Evolutionary conservation across 1,140 invertebrate species (phyloP), one percentile per base, ranked within the genome.

Genomic region (Drosophila asahinai): DNA sequence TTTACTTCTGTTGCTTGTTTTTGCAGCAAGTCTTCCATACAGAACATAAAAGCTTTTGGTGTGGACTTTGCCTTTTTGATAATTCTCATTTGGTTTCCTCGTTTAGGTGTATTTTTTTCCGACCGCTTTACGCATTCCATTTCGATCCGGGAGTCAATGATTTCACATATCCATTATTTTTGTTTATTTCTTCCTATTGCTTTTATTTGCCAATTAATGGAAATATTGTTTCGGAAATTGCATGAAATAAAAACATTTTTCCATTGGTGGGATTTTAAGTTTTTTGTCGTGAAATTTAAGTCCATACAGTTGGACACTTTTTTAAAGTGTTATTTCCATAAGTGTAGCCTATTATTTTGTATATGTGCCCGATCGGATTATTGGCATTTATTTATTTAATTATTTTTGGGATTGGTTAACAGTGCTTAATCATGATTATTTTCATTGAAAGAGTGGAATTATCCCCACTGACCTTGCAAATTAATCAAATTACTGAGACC

Each of bases 201-300:
- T 86, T 86, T 79, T 74, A 49, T 86, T 86, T 86, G 51, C 55
- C 79, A 87, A 86, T 86, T 86, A 82, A 86, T 82, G 63, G 71
- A 68, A 77, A 83, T 86, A 86, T 80, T 86, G 83, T 87, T 77
- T 82, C 63, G 54, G 27, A 61, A 75, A 61, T 68, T 65, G 65
- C 70, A 68, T 76, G 52, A 62, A 86, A 82, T 68, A 73, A 80
- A 81, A 51, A 67, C 48, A 72, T 62, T 80, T 77, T 42, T 19
- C 47, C 49, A 36, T 80, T 70, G 65, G 48, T 57, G 48, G 51
- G 65, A 57, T 67, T 82, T 71, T 40, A 81, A 67, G 3, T 59
- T 71, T 86, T 80, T 86, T 81, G 40, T 86, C 78, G 40, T n/a
- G 62, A 70, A 47, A 64, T 79, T 71, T 36, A 38, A 63, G 11